Conservation (phyloP, 2,113 vertebrate genomes). For the Syngnathus scovelli region DNA sequence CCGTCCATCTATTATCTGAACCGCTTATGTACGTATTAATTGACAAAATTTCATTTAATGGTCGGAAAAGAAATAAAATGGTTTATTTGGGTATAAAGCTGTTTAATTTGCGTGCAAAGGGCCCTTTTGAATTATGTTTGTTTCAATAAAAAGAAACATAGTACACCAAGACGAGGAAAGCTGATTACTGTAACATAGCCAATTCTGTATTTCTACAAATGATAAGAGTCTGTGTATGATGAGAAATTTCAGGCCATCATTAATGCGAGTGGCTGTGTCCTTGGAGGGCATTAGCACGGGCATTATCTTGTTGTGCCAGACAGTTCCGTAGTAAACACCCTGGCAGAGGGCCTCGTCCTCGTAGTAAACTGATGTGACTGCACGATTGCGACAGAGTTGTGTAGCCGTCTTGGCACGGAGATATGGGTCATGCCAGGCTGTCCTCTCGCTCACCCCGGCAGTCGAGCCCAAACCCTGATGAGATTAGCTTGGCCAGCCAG, state of each 20-base stretch:
- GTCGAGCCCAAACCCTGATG: slow-evolving; percentile 63
- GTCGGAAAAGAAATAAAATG: not conserved
- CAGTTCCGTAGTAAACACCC: slow-evolving; percentile 58
- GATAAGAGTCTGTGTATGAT: slow-evolving; percentile 8
- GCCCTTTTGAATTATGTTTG: not conserved
- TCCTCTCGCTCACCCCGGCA: slow-evolving; percentile 65
- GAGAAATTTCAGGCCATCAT: slow-evolving; percentile 23
- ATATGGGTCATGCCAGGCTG: slow-evolving; percentile 65
- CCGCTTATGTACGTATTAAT: too few relatives aligned
- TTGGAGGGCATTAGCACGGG: slow-evolving; percentile 44
- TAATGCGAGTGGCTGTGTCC: slow-evolving; percentile 47
- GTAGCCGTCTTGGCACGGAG: slow-evolving; percentile 57
- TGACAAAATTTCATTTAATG: not conserved
- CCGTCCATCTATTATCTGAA: too few relatives aligned
- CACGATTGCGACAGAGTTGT: slow-evolving; percentile 29
- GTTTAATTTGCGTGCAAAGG: not conserved
- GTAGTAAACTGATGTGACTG: slow-evolving; percentile 54
- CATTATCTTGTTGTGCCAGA: slow-evolving; percentile 62
- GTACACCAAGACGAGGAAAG: not conserved
- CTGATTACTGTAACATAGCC: not conserved
- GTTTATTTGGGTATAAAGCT: not conserved
- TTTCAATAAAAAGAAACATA: not conserved
- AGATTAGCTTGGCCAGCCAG: slow-evolving; percentile 64
- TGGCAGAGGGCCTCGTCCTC: slow-evolving; percentile 51
- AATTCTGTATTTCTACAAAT: not conserved